Evolutionary conservation across 2,888 invertebrate genomes (phyloP).

Genomic region (Unio pictorum): DNA sequence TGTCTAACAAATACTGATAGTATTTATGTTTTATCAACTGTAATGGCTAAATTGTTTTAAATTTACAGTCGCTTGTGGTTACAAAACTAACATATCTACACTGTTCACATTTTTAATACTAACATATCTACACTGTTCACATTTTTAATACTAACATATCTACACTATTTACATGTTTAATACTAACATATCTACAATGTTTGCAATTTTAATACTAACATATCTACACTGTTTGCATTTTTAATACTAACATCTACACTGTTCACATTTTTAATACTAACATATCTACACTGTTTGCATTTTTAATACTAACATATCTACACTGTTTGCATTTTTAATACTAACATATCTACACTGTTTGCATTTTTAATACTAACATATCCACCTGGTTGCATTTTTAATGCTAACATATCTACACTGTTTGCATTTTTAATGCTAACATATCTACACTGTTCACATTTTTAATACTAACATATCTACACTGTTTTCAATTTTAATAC

Average conservation of each 20-base stretch:
- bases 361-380: background rate
- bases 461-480: background rate
- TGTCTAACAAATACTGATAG: too few relatives aligned
- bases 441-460: background rate
- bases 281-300: background rate
- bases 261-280: background rate
- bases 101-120: background rate
- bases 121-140: background rate
- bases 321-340: background rate
- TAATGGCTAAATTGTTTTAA: too few relatives aligned
- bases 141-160: background rate
- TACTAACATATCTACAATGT: background rate
- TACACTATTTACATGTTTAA: background rate
- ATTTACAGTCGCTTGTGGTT: background rate
- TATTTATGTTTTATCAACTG: too few relatives aligned
- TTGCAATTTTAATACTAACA: background rate
- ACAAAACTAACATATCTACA: background rate
- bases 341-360: background rate
- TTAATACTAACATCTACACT: background rate
- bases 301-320: background rate
- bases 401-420: background rate
- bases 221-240: background rate
- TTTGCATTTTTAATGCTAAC: too few relatives aligned
- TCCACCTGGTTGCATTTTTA: background rate
- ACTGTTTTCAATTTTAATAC: background rate